A percentile compares a stretch with the other conserved stretches of the same genome.
These are phyloP conservation scores for Ophioderma brevispina DNA, from an alignment of 35 echinoderm and acorn worm genomes.

Conservation along the genomic window DNA sequence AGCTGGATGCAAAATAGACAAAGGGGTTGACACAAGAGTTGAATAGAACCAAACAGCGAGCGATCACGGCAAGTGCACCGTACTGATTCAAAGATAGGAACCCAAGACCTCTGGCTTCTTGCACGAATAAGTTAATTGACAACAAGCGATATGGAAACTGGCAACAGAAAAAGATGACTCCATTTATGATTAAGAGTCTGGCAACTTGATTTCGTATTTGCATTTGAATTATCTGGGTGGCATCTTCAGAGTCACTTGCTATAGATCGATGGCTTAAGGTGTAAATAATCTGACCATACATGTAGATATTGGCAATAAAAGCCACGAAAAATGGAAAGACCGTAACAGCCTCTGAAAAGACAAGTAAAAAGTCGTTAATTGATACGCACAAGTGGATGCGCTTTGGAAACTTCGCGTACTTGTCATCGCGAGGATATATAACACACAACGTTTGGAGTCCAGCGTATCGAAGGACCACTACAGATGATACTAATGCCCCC, in stretches of 20 bases:
- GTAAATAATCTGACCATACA: background rate
- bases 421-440: background rate
- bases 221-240: background rate
- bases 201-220: conserved; percentile 18
- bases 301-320: background rate
- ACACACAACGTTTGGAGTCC: background rate
- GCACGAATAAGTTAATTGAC: background rate
- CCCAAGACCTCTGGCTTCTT: background rate
- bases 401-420: background rate
- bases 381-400: background rate
- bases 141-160: conserved; percentile 12
- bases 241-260: background rate
- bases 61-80: background rate
- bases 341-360: background rate
- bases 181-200: conserved; percentile 9
- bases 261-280: background rate
- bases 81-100: background rate
- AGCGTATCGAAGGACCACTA: background rate
- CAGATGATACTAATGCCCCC: background rate
- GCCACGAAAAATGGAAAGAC: background rate
- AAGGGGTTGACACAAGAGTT: conserved; percentile 14
- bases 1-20: background rate
- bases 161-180: conserved; percentile 10
- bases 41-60: background rate
- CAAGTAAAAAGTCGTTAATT: background rate